These are phyloP conservation scores for Galerucella pusilla DNA, from an alignment of 2,888 invertebrate genomes.

Conservation along the genomic window DNA sequence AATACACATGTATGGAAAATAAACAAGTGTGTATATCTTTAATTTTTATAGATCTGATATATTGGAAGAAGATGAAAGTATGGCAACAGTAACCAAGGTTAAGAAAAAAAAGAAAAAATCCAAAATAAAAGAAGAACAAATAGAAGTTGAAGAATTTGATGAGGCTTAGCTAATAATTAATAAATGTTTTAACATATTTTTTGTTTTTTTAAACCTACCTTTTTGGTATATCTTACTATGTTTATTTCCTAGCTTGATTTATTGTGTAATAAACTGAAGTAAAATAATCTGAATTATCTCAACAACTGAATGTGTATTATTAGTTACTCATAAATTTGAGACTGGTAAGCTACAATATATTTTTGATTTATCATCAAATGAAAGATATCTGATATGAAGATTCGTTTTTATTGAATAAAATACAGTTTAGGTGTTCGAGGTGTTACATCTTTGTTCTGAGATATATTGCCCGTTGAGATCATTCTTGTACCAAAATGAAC, in stretches of 20 bases:
- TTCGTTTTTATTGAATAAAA: background rate
- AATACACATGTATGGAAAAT: background rate
- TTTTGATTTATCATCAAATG: too few species aligned
- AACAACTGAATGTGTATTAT: too few species aligned
- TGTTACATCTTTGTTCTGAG: background rate
- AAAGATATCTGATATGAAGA: background rate
- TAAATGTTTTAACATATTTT: too few species aligned
- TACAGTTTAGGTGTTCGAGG: background rate
- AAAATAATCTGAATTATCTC: too few species aligned
- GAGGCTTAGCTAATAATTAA: background rate
- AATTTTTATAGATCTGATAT: background rate
- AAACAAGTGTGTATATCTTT: background rate
- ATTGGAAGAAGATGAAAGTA: background rate
- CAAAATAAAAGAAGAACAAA: slow-evolving; percentile 3
- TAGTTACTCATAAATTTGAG: too few species aligned
- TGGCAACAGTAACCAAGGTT: background rate
- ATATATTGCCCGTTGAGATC: background rate
- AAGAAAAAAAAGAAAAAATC: slow-evolving; percentile 14
- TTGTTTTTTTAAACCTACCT: too few species aligned
- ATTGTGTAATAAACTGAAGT: too few species aligned
- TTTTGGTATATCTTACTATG: too few species aligned
- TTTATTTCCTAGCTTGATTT: too few species aligned
- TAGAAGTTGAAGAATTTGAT: slow-evolving; percentile 13
- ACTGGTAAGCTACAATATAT: too few species aligned
- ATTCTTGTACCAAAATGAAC: background rate